phyloP scores from a whole-genome alignment of 2,113 vertebrate species.

The Aplodontia rufa region DNA sequence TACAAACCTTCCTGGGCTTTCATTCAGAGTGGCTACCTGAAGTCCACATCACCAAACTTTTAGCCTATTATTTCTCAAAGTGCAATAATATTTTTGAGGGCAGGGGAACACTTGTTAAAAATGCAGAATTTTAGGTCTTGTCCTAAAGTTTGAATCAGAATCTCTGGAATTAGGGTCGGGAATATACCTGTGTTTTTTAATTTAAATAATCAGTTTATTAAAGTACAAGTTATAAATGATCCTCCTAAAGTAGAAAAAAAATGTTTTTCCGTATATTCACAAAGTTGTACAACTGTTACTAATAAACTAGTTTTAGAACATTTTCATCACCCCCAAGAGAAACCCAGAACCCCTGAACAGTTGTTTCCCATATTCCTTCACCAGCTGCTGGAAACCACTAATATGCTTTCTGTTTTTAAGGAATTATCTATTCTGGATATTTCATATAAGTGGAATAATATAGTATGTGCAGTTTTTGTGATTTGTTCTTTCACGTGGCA shows the following conservation, averaged over 20 bases:
- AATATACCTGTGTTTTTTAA: not conserved
- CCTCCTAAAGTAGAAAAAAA: not conserved
- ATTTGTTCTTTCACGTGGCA: not conserved
- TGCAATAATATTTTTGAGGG: not conserved
- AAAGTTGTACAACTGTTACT: not conserved
- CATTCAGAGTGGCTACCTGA: not conserved
- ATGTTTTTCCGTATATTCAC: constrained; percentile 23
- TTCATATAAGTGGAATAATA: not conserved
- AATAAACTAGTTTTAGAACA: constrained; percentile 2
- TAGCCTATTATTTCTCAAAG: not conserved
- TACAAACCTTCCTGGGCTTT: not conserved
- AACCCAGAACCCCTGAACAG: not conserved
- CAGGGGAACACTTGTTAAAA: not conserved
- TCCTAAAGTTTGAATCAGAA: not conserved
- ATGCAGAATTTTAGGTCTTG: not conserved
- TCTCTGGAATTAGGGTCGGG: not conserved
- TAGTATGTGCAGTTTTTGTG: not conserved
- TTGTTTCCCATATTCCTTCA: not conserved
- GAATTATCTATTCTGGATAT: not conserved
- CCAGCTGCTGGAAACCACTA: not conserved
- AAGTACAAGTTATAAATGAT: not conserved
- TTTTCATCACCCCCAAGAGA: not conserved
- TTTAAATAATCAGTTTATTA: not conserved
- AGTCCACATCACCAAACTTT: not conserved
- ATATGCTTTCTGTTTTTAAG: not conserved